Conservation (phyloP, 2,797 vertebrate species). For the Parauchenoglanis punctatus region DNA sequence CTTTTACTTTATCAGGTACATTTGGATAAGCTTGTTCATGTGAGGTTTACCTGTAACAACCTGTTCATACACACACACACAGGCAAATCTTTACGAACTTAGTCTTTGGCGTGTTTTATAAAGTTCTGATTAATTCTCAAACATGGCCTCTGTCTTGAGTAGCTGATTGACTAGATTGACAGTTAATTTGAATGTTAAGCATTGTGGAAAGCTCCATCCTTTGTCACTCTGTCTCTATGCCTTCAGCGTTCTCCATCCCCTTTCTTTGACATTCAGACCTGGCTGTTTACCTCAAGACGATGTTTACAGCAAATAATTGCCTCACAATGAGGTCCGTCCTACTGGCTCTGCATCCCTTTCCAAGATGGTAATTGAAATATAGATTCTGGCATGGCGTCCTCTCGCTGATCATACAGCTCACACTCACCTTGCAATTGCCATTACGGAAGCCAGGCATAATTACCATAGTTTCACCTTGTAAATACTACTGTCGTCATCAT, state of each 20-base stretch:
- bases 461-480: conserved; percentile 39
- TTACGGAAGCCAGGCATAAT: conserved; percentile 35
- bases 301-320: conserved; percentile 53
- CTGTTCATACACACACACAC: conserved; percentile 9
- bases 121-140: conserved; percentile 28
- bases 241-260: conserved; percentile 27
- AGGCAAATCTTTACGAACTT: background rate
- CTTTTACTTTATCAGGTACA: background rate
- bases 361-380: conserved; percentile 58
- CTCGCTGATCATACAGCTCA: conserved; percentile 45
- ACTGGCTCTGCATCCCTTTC: conserved; percentile 34
- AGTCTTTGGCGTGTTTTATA: background rate
- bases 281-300: conserved; percentile 48
- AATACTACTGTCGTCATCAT: conserved; percentile 11
- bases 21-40: background rate
- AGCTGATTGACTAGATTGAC: conserved; percentile 32
- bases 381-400: conserved; percentile 54
- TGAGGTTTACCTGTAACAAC: background rate
- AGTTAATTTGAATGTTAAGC: conserved; percentile 32
- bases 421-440: conserved; percentile 48
- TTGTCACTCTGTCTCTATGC: background rate
- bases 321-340: conserved; percentile 46
- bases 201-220: background rate
- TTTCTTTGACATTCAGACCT: conserved; percentile 52
- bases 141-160: conserved; percentile 15